Evolutionary conservation across 2,113 vertebrate genomes (phyloP).

Genomic region (Strigops habroptila): DNA sequence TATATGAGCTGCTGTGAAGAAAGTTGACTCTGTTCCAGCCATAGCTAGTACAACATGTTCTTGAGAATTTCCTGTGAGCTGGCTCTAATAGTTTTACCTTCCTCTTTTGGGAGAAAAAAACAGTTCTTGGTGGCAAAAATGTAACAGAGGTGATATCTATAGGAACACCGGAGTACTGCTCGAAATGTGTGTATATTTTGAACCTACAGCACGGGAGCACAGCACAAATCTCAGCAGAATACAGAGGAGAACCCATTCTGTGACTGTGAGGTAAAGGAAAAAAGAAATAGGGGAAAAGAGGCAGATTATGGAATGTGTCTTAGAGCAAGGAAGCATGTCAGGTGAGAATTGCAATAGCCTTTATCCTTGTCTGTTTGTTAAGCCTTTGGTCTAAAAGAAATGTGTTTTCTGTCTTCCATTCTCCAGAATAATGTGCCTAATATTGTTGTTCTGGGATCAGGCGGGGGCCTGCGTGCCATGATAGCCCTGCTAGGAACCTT

Average conservation of each 20-base stretch:
- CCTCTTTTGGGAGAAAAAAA: background rate
- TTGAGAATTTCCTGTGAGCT: background rate
- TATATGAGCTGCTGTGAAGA: background rate
- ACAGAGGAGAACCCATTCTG: background rate
- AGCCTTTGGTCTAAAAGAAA: background rate
- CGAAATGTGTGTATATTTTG: background rate
- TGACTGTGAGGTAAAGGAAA: background rate
- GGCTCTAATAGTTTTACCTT: background rate
- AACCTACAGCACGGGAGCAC: background rate
- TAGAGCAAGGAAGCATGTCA: background rate
- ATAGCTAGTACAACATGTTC: background rate
- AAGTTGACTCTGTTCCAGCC: background rate
- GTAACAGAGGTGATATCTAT: background rate
- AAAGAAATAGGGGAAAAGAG: background rate
- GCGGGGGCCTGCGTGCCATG: conserved; percentile 66
- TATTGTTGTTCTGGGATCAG: conserved; percentile 66
- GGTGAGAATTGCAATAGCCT: background rate
- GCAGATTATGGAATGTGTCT: background rate
- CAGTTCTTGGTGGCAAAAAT: background rate
- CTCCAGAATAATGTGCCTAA: conserved; percentile 35
- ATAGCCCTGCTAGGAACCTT: conserved; percentile 62
- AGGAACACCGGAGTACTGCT: background rate
- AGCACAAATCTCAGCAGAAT: background rate
- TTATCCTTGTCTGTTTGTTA: background rate
- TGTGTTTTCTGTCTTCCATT: background rate